A percentile compares a stretch with the other conserved stretches of the same genome.
Evolutionary conservation across 1,140 invertebrate genomes (phyloP).

Genomic region (Bombus huntii): DNA sequence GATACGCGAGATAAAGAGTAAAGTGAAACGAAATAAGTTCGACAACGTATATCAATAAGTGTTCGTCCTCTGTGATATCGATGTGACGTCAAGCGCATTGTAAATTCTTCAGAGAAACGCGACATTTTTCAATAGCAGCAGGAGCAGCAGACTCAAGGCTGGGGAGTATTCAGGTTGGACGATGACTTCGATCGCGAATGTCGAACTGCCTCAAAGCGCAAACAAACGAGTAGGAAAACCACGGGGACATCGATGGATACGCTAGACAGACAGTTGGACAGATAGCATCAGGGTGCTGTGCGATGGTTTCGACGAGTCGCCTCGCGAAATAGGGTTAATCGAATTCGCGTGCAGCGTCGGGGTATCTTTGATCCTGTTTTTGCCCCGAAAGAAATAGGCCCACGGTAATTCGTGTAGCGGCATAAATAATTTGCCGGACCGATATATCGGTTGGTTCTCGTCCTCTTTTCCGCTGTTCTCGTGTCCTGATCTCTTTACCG

Average conservation of each 20-base stretch:
- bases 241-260: not conserved
- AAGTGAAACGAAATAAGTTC: not conserved
- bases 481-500: slow-evolving; percentile 34
- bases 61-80: slow-evolving; percentile 9
- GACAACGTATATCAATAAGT: slow-evolving; percentile 23
- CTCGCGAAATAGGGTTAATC: slow-evolving; percentile 73
- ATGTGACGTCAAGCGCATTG: slow-evolving; percentile 5
- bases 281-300: slow-evolving; percentile 6
- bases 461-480: slow-evolving; percentile 35
- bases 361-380: slow-evolving; percentile 51
- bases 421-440: slow-evolving; percentile 51
- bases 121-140: slow-evolving; percentile 10
- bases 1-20: not conserved
- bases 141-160: not conserved
- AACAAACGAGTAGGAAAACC: slow-evolving; percentile 13
- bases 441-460: slow-evolving; percentile 37
- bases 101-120: slow-evolving; percentile 10
- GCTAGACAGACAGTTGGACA: not conserved
- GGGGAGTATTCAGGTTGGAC: not conserved
- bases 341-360: slow-evolving; percentile 54
- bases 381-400: slow-evolving; percentile 33
- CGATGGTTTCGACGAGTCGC: slow-evolving; percentile 50
- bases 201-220: slow-evolving; percentile 6
- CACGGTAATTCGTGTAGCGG: slow-evolving; percentile 38
- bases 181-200: slow-evolving; percentile 13